Percentiles rank a stretch among this genome's conserved stretches.
Conservation (phyloP, 1,140 invertebrate genomes). For the Pseudomyrmex pallidus region DNA sequence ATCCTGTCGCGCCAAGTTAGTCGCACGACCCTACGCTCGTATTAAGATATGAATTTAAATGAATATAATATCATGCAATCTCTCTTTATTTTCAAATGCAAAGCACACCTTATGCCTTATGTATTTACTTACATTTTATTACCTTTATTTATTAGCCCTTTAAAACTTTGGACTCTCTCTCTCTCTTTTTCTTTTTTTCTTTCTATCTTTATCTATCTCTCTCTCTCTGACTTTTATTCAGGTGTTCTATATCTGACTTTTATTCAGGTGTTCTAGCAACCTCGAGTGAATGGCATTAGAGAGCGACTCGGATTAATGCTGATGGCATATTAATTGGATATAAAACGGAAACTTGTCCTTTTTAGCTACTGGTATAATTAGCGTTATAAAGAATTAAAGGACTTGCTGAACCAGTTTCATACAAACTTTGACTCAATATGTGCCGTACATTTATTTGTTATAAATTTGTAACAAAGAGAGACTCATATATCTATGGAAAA, state of each 20-base stretch:
- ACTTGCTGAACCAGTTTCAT: neutral
- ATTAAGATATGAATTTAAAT: conserved; percentile 48
- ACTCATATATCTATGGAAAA: no score
- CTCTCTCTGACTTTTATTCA: conserved; percentile 17
- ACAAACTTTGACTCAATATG: neutral
- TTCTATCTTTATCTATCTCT: no score
- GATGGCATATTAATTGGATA: conserved; percentile 14
- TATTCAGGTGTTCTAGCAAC: conserved; percentile 22
- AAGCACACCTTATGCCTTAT: conserved; percentile 21
- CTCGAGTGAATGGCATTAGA: conserved; percentile 1
- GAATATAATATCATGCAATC: conserved; percentile 29
- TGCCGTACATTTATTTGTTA: neutral
- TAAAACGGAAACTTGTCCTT: neutral
- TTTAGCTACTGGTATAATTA: neutral
- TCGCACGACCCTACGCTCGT: neutral
- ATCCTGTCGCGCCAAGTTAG: conserved; percentile 47
- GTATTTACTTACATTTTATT: no score
- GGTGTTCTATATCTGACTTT: conserved; percentile 15
- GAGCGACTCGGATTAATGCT: conserved; percentile 18
- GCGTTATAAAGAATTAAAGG: neutral
- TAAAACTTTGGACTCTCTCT: neutral
- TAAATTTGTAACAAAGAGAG: neutral
- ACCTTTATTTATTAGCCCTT: conserved; percentile 6
- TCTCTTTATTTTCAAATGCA: conserved; percentile 53
- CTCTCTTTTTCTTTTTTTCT: neutral